Percentiles rank a stretch among this genome's conserved stretches.
These are phyloP conservation scores for Atta texana DNA, from an alignment of 1,140 invertebrate genomes.

Conservation along the genomic window DNA sequence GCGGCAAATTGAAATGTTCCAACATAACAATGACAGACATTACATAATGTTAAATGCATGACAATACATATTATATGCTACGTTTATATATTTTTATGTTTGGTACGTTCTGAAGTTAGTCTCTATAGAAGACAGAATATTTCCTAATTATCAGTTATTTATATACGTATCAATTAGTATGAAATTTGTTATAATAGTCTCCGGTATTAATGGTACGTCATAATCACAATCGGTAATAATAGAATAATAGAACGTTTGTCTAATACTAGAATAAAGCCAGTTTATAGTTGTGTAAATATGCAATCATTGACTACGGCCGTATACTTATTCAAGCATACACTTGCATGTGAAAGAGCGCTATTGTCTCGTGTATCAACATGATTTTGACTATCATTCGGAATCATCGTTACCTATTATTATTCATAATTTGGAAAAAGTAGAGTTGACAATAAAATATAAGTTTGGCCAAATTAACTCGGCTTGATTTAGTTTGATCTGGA, in stretches of 20 bases:
- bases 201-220: background rate
- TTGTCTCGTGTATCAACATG: background rate
- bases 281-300: slow-evolving; percentile 16
- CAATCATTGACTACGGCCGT: slow-evolving; percentile 24
- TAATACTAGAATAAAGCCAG: slow-evolving; percentile 28
- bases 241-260: slow-evolving; percentile 47
- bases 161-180: background rate
- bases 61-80: slow-evolving; percentile 28
- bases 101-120: slow-evolving; percentile 13
- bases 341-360: slow-evolving; percentile 25
- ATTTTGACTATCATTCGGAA: background rate
- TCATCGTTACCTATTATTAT: slow-evolving; percentile 24
- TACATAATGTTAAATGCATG: slow-evolving; percentile 18
- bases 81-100: slow-evolving; percentile 37
- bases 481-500: background rate
- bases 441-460: background rate
- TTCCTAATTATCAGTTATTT: background rate
- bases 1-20: slow-evolving; percentile 45
- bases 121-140: background rate
- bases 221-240: slow-evolving; percentile 23
- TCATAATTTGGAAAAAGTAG: slow-evolving; percentile 6
- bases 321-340: slow-evolving; percentile 36
- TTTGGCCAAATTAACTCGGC: background rate
- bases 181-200: slow-evolving; percentile 12
- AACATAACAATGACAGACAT: slow-evolving; percentile 26